Conservation (phyloP, 2,888 invertebrate species). For the Drosophila buzzatii region DNA sequence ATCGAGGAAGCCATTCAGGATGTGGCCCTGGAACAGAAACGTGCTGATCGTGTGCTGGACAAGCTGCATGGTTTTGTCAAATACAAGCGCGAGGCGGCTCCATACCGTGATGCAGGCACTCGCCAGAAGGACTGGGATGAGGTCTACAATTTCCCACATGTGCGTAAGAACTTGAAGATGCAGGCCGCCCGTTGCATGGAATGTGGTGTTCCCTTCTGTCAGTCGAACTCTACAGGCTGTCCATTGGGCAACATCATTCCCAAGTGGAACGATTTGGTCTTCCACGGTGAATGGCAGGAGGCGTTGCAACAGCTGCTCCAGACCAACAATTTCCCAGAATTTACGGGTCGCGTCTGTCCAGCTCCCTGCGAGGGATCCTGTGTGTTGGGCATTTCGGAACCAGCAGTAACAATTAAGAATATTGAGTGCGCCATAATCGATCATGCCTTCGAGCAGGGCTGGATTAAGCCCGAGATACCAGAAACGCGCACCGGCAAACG, state of each 20-base stretch:
- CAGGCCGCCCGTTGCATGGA: constrained; percentile 99
- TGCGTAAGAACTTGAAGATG: constrained; percentile 94
- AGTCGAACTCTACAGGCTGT: constrained; percentile 95
- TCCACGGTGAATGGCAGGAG: constrained; percentile 96
- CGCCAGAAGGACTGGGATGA: constrained; percentile 98
- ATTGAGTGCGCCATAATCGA: constrained; percentile 99
- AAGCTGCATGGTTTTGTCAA: constrained; percentile 97
- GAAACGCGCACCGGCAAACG: constrained; percentile 90
- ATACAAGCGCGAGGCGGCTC: constrained; percentile 94
- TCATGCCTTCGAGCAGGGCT: constrained; percentile 97
- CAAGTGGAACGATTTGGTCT: constrained; percentile 99
- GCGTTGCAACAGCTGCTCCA: constrained; percentile 96
- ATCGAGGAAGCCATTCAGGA: constrained; percentile 96
- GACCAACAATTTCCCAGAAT: constrained; percentile 99
- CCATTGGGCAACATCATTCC: constrained; percentile 99
- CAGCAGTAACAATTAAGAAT: constrained; percentile 99
- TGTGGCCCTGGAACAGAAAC: constrained; percentile 91
- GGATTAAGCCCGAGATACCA: constrained; percentile 94
- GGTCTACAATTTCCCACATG: constrained; percentile 94
- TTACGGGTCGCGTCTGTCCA: constrained; percentile 96
- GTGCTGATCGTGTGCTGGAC: constrained; percentile 92
- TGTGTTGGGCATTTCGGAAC: constrained; percentile 97
- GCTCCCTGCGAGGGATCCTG: constrained; percentile 99
- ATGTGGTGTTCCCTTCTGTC: constrained; percentile 99
- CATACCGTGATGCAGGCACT: constrained; percentile 94